Conservation (phyloP, 2,113 vertebrate species). For the Rynchops niger region DNA sequence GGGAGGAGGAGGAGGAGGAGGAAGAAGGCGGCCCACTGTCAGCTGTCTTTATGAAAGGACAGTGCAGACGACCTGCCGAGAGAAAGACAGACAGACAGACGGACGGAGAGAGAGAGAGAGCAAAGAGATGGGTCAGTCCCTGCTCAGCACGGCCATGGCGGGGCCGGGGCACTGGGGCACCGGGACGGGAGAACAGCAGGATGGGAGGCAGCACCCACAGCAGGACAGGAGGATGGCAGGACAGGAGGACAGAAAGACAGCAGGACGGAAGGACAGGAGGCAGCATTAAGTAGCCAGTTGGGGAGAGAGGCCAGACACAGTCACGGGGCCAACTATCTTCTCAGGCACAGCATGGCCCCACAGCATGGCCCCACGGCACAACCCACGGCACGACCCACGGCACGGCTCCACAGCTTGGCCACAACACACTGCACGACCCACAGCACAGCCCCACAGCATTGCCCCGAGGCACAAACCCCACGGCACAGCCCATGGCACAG, state of each 20-base stretch:
- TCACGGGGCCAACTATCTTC: background rate
- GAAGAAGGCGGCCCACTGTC: constrained; percentile 86
- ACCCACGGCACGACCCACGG: background rate
- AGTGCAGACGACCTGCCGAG: constrained; percentile 93
- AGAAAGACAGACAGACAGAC: constrained; percentile 78
- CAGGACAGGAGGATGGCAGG: background rate
- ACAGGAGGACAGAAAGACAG: background rate
- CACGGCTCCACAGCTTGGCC: background rate
- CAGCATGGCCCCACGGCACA: background rate
- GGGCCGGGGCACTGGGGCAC: constrained; percentile 57
- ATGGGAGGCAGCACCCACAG: background rate
- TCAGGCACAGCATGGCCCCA: background rate
- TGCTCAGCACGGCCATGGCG: constrained; percentile 21
- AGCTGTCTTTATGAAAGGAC: constrained; percentile 97
- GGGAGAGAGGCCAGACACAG: background rate
- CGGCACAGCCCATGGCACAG: background rate
- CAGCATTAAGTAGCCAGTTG: background rate
- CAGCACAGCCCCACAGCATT: background rate
- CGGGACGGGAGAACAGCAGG: background rate
- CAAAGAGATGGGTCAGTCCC: constrained; percentile 78
- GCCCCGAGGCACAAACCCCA: background rate
- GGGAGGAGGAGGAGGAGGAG: constrained; percentile 83
- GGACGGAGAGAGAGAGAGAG: constrained; percentile 72
- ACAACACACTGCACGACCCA: background rate
- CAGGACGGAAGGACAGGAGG: background rate